Evolutionary conservation across 2,888 invertebrate species (phyloP).

Genomic region (Adelognathus sp.): DNA sequence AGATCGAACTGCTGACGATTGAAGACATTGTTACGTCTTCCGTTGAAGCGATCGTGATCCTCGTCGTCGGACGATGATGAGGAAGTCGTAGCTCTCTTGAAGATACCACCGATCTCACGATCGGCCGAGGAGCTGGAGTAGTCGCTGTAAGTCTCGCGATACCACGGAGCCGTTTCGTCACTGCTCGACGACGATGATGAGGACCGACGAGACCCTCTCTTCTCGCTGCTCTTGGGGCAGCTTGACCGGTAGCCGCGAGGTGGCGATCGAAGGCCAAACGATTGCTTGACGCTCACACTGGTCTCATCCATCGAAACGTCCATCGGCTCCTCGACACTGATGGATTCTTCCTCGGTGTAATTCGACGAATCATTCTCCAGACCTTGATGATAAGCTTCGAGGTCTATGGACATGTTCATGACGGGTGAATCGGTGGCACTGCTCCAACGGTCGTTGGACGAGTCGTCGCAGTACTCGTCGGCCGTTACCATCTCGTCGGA

Average conservation of each 20-base stretch:
- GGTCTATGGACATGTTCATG: conserved; percentile 42
- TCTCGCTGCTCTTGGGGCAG: not conserved
- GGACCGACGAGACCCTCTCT: not conserved
- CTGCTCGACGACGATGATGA: not conserved
- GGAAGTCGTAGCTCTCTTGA: conserved; percentile 40
- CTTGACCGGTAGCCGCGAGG: not conserved
- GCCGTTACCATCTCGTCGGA: conserved; percentile 38
- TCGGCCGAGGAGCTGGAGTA: conserved; percentile 13
- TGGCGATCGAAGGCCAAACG: conserved; percentile 27
- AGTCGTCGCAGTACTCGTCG: conserved; percentile 25
- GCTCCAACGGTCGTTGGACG: conserved; percentile 39
- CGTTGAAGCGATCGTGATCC: not conserved
- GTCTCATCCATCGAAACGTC: conserved; percentile 30
- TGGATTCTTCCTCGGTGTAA: not conserved
- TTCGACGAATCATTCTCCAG: not conserved
- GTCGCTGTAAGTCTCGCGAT: not conserved
- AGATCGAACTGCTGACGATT: not conserved
- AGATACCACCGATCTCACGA: conserved; percentile 49
- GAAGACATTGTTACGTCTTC: not conserved
- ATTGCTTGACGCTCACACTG: not conserved
- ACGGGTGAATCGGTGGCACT: not conserved
- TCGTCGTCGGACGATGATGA: conserved; percentile 43
- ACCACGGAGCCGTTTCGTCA: not conserved
- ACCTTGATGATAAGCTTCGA: not conserved
- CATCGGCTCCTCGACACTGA: conserved; percentile 48